A percentile compares a stretch with the other conserved stretches of the same genome.
phyloP scores from a whole-genome alignment of 2,113 vertebrate species.

The Eulemur macaco region DNA sequence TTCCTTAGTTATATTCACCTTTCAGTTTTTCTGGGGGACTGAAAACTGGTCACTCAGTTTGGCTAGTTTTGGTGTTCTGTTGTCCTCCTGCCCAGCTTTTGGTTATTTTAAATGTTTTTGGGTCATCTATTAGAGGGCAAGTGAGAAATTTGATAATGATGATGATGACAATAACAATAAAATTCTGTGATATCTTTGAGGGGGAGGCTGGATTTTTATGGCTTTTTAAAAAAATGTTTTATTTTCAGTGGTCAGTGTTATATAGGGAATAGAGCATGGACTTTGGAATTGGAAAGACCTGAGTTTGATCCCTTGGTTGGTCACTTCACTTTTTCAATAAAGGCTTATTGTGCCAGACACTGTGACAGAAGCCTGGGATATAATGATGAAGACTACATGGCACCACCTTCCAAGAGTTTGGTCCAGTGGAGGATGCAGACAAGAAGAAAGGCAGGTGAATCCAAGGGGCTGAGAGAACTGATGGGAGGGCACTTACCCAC shows the following conservation, averaged over 20 bases:
- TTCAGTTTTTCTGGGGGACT: neutral
- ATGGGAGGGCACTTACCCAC: neutral
- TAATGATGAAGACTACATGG: neutral
- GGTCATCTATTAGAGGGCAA: neutral
- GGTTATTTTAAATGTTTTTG: neutral
- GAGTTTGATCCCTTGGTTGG: neutral
- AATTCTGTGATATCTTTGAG: neutral
- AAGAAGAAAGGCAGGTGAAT: neutral
- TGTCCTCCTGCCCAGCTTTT: neutral
- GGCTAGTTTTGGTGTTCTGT: neutral
- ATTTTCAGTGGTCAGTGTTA: neutral
- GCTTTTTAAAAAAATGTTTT: neutral
- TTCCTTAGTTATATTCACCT: conserved; percentile 1
- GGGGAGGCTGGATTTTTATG: neutral
- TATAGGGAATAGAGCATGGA: neutral
- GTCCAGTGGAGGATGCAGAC: neutral
- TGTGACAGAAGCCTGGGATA: neutral
- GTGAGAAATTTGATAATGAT: neutral
- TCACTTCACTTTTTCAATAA: neutral
- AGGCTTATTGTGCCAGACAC: neutral
- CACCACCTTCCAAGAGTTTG: neutral
- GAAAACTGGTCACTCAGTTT: neutral
- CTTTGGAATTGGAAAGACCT: neutral
- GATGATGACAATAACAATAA: neutral
- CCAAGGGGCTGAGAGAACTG: neutral